These are phyloP conservation scores for Asobara japonica DNA, from an alignment of 1,140 invertebrate species.

Conservation along the genomic window DNA sequence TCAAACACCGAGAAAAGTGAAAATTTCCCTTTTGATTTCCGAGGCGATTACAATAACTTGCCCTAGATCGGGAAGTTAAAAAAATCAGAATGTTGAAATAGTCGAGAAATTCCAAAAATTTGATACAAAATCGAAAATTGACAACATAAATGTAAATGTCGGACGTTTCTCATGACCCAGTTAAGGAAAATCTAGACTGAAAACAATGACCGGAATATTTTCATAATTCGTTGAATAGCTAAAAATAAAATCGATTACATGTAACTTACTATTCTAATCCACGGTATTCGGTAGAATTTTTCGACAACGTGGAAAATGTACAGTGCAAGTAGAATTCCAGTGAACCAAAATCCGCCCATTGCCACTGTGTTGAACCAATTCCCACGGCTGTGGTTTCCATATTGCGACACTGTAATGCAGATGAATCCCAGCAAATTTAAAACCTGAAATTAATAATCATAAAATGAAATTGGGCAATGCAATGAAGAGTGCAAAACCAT, in stretches of 20 bases:
- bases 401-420: constrained; percentile 74
- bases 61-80: no score
- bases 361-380: constrained; percentile 85
- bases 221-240: background rate
- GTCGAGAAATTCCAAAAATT: no score
- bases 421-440: constrained; percentile 85
- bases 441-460: constrained; percentile 69
- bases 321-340: constrained; percentile 80
- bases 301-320: constrained; percentile 89
- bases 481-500: no score
- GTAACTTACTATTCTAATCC: constrained; percentile 82
- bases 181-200: no score
- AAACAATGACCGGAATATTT: constrained; percentile 5
- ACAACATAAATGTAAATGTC: no score
- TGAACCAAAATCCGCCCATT: constrained; percentile 88
- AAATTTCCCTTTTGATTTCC: no score
- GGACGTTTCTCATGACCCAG: no score
- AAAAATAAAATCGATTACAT: background rate
- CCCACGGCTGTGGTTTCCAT: constrained; percentile 66
- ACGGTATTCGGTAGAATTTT: constrained; percentile 86
- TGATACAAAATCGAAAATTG: no score
- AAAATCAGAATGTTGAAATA: no score
- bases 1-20: no score
- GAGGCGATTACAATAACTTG: no score
- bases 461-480: background rate